phyloP scores from a whole-genome alignment of 2,888 invertebrate genomes.

The Morinoia aosen region DNA sequence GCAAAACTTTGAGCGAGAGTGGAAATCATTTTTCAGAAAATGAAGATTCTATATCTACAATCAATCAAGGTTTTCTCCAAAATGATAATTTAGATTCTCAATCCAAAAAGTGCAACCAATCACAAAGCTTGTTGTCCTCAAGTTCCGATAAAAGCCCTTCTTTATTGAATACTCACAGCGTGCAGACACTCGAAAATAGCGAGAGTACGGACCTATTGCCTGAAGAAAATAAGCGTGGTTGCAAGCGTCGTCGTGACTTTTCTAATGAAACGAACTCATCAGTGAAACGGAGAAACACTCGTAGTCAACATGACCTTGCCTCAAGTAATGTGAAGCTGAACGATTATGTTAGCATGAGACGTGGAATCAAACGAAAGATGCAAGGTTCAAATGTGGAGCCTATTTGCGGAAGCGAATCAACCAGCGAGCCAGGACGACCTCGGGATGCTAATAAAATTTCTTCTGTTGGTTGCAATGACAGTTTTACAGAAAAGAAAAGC shows the following conservation, averaged over 20 bases:
- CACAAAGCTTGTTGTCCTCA: background rate
- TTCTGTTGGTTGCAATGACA: background rate
- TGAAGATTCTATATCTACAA: background rate
- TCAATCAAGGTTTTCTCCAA: background rate
- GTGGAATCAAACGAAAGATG: background rate
- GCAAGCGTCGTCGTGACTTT: background rate
- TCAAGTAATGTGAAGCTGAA: constrained; percentile 2
- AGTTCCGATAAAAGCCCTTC: background rate
- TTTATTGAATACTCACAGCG: background rate
- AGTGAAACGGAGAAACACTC: constrained; percentile 21
- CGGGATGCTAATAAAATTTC: background rate
- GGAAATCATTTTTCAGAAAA: background rate
- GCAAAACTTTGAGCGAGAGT: background rate
- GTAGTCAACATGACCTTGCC: constrained; percentile 1
- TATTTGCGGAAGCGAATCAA: background rate
- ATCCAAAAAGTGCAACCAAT: background rate
- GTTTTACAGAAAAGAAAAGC: background rate
- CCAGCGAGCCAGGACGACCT: background rate
- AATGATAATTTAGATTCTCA: background rate
- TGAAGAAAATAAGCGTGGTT: background rate
- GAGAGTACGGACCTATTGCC: background rate
- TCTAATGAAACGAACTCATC: background rate
- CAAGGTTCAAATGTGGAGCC: background rate
- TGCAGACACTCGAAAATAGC: background rate
- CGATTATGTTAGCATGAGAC: background rate